phyloP scores from a whole-genome alignment of 2,888 invertebrate genomes.

The Athetis lepigone region DNA sequence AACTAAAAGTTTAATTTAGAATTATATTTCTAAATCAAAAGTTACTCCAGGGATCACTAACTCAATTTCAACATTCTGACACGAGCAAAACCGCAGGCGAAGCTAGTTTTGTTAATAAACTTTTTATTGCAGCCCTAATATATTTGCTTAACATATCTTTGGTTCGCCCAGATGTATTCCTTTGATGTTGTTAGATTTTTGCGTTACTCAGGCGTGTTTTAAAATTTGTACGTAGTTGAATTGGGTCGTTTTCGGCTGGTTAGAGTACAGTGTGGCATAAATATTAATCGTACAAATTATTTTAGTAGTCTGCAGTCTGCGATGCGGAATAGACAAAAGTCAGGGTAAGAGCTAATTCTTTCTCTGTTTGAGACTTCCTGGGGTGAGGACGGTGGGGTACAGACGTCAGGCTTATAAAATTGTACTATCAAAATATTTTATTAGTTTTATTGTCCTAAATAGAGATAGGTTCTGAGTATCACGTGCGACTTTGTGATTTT shows the following conservation, averaged over 20 bases:
- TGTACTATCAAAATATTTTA: not conserved
- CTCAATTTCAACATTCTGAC: conserved; percentile 39
- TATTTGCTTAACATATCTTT: conserved; percentile 49
- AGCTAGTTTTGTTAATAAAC: conserved; percentile 48
- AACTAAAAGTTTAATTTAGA: conserved; percentile 40
- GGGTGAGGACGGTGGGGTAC: not conserved
- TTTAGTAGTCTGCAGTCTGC: not conserved
- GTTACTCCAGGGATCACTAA: conserved; percentile 33
- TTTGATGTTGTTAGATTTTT: conserved; percentile 58
- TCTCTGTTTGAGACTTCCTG: not conserved
- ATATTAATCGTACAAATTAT: not conserved
- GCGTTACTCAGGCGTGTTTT: conserved; percentile 23
- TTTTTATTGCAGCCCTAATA: conserved; percentile 53
- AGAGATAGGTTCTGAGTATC: not conserved
- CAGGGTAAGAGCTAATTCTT: not conserved
- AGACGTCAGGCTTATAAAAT: not conserved
- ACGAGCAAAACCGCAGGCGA: conserved; percentile 34
- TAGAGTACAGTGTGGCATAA: not conserved
- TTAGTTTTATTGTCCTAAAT: not conserved
- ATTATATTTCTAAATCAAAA: conserved; percentile 35
- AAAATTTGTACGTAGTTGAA: not conserved
- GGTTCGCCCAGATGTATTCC: conserved; percentile 47
- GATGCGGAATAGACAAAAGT: not conserved
- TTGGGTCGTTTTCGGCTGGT: not conserved
- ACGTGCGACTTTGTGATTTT: too few species aligned